Base-by-base conservation (phyloP, 1,140 invertebrate species). In the Drosophila varians region DNA sequence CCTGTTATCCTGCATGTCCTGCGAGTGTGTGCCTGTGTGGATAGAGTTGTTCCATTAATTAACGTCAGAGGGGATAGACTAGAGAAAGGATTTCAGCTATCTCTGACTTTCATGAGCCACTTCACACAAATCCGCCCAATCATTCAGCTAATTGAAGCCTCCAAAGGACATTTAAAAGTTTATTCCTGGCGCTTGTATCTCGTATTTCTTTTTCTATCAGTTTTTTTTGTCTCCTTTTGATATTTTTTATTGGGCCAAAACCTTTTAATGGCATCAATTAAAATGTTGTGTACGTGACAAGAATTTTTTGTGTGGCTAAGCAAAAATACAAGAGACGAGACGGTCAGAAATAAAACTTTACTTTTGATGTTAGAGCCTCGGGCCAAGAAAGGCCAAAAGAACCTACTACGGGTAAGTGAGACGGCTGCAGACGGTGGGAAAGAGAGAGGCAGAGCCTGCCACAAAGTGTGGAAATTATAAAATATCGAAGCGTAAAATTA, bases 221-320 rank as follows among this genome's bases (percentile, higher is more conserved):
- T 57, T 55, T 64, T 54, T 43, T 7, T 28, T 31, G 4, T 38
- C 58, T 38, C 23, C 26, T 49, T 54, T 0, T 31, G 7, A 36
- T 1, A 11, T 31, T 31, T 31, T 31, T 31, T 31, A 31, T 42
- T 25, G 49, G 46, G 40, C 53, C 53, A 36, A 45, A 72, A 54
- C 73, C 77, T 69, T 83, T 77, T 82, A 77, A 74, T 83, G 78
- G 78, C 78, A 64, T 75, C 84, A 89, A 89, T 89, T 89, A 89
- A 89, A 88, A 89, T 77, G 52, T 80, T 89, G 75, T 76, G 76
- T 88, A 89, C 84, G 84, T 89, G 84, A 89, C 83, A 73, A 68
- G 84, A 89, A 89, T 89, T 83, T 60, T 52, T 65, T 43, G 62
- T 45, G 46, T 3, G 46, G 12, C 62, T 66, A 66, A 65, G 62